Evolutionary conservation across 2,888 invertebrate genomes (phyloP).

Genomic region (Agonum fuliginosum): DNA sequence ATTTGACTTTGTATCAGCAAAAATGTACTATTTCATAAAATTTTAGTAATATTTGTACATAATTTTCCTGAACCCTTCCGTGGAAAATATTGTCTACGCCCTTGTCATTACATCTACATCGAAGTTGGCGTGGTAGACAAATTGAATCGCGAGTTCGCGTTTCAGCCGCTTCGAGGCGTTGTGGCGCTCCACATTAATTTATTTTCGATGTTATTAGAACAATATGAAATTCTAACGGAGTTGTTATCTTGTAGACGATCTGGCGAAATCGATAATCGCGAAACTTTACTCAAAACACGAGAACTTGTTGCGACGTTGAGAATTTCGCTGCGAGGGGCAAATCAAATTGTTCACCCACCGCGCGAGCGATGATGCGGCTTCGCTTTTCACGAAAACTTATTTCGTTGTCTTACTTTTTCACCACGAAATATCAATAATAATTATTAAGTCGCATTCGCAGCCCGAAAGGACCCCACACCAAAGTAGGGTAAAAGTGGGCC

Average conservation of each 20-base stretch:
- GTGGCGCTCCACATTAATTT: conserved; percentile 26
- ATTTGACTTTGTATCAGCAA: too few species aligned
- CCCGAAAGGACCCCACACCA: too few species aligned
- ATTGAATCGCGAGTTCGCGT: conserved; percentile 14
- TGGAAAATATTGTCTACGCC: too few species aligned
- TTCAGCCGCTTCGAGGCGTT: not conserved
- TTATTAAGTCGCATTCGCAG: too few species aligned
- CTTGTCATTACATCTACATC: too few species aligned
- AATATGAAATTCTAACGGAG: conserved; percentile 38
- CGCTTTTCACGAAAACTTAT: conserved; percentile 18
- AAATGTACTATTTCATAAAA: too few species aligned
- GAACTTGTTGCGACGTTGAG: conserved; percentile 26
- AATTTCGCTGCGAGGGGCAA: not conserved
- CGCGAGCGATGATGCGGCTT: not conserved
- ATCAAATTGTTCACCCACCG: conserved; percentile 18
- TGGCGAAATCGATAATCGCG: conserved; percentile 11
- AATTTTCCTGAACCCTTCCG: too few species aligned
- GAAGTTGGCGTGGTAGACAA: conserved; percentile 17
- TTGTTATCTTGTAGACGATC: not conserved
- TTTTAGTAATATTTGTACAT: too few species aligned
- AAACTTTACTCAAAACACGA: not conserved
- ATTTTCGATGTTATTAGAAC: conserved; percentile 26
- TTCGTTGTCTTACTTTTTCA: conserved; percentile 8
- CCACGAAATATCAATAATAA: not conserved
- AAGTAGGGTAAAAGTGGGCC: too few species aligned